A percentile compares a stretch with the other conserved stretches of the same genome.
Conservation (phyloP, 1,140 invertebrate genomes). For the Drosophila watanabei region DNA sequence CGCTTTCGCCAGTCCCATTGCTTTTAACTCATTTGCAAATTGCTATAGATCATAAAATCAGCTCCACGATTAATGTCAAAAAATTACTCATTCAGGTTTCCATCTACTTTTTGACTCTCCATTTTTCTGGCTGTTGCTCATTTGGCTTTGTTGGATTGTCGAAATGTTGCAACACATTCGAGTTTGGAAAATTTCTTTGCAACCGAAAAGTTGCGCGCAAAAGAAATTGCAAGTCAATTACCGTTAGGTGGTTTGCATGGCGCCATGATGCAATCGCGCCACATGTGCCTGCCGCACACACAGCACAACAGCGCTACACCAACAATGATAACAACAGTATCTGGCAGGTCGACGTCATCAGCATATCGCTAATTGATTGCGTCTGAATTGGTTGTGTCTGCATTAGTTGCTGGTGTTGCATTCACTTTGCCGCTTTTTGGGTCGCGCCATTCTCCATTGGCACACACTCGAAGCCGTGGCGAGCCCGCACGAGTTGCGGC, state of each 20-base stretch:
- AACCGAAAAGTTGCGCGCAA: constrained; percentile 73
- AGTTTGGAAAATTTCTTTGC: constrained; percentile 73
- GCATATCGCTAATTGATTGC: constrained; percentile 78
- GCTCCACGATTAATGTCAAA: constrained; percentile 52
- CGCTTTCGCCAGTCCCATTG: neutral
- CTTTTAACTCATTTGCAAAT: constrained; percentile 13
- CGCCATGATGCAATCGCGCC: constrained; percentile 78
- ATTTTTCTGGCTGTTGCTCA: constrained; percentile 26
- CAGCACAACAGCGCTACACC: constrained; percentile 6
- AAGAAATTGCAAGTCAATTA: constrained; percentile 84
- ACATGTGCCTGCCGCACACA: constrained; percentile 67
- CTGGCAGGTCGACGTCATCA: constrained; percentile 53
- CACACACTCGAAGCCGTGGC: constrained; percentile 31
- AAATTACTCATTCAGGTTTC: constrained; percentile 41
- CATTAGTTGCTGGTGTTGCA: constrained; percentile 57
- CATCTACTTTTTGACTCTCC: constrained; percentile 12
- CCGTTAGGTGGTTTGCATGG: constrained; percentile 75
- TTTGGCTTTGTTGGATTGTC: constrained; percentile 52
- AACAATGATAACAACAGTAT: constrained; percentile 10
- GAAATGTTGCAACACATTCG: constrained; percentile 68
- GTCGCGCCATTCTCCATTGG: constrained; percentile 74
- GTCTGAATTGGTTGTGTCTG: constrained; percentile 49
- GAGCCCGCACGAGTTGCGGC: constrained; percentile 6
- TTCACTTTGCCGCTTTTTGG: constrained; percentile 74
- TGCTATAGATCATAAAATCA: constrained; percentile 41